Evolutionary conservation across 2,888 invertebrate species (phyloP), one percentile per base, ranked within the genome.

Genomic region (Ormyrus pomaceus): DNA sequence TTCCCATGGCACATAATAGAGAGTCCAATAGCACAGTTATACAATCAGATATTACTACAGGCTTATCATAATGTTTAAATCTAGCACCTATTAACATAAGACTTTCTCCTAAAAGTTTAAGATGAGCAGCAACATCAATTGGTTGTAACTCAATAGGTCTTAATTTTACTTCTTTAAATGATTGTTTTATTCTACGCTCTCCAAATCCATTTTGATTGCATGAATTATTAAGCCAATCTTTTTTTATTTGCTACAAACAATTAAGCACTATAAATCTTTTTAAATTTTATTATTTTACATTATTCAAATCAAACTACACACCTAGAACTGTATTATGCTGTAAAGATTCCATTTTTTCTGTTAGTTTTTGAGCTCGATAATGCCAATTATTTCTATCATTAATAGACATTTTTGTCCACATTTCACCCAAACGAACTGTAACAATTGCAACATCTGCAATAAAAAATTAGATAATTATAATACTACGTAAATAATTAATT

Each of bases 11-110:
- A 91, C 98, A 98, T 56, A 99, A 92, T 80, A 98, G 91, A 2
- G 98, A 98, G 91, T 99, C 98, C 82, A 99, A 91, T 10, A 99
- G 92, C 11, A 98, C 98, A 0, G 98, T 98, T 79, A 98, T 93
- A 80, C 97, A 97, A 0, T 98, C 98, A 0, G 98, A 98, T n/a
- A 98, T 97, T 0, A 98, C 97, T 82, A 98, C 97, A 91, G 98
- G 97, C 11, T 98, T 98, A 94, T 97, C 97, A 87, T 98, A 97
- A 87, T 98, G 97, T 89, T 97, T 97, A 5, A 98, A 93, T 56
- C 98, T 92, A 89, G 96, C 96, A 0, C 99, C 98, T 84, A 99
- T 98, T 87, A 97, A 97, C 65, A 96, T 96, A n/a, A 99, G 93
- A 87, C 97, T 98, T 91, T 98, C 98, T 0, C 98, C 98, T 13